Conservation (phyloP, 1,140 invertebrate genomes). For the Cheumatopsyche charites region DNA sequence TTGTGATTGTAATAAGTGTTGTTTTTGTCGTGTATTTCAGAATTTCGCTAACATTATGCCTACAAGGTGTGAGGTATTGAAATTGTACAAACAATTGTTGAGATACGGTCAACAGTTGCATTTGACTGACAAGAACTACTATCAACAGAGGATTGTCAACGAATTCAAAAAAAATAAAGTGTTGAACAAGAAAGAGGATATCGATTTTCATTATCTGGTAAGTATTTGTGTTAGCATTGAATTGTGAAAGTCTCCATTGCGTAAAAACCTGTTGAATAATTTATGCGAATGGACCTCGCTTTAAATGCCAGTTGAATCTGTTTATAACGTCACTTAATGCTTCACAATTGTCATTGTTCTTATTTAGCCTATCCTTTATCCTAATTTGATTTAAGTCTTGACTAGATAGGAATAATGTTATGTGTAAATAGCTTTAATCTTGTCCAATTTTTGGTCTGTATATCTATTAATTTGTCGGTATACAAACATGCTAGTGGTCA, state of each 20-base stretch:
- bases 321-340: background rate
- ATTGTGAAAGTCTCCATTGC: background rate
- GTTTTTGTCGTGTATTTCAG: background rate
- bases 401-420: no score
- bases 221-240: slow-evolving; percentile 12
- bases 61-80: slow-evolving; percentile 52
- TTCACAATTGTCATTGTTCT: no score
- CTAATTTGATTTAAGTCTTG: no score
- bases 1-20: background rate
- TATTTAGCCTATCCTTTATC: no score
- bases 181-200: slow-evolving; percentile 60
- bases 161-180: slow-evolving; percentile 68
- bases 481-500: no score
- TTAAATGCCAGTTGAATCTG: background rate
- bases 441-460: no score
- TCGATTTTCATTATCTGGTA: slow-evolving; percentile 66
- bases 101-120: slow-evolving; percentile 62
- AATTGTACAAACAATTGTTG: slow-evolving; percentile 64
- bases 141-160: slow-evolving; percentile 56
- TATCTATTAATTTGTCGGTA: no score
- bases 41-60: slow-evolving; percentile 32
- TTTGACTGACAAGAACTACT: slow-evolving; percentile 65
- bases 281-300: background rate
- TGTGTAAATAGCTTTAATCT: no score
- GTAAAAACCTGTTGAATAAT: background rate